These are phyloP conservation scores for Caiman crocodilus DNA, from an alignment of 2,797 vertebrate species.

Conservation along the genomic window DNA sequence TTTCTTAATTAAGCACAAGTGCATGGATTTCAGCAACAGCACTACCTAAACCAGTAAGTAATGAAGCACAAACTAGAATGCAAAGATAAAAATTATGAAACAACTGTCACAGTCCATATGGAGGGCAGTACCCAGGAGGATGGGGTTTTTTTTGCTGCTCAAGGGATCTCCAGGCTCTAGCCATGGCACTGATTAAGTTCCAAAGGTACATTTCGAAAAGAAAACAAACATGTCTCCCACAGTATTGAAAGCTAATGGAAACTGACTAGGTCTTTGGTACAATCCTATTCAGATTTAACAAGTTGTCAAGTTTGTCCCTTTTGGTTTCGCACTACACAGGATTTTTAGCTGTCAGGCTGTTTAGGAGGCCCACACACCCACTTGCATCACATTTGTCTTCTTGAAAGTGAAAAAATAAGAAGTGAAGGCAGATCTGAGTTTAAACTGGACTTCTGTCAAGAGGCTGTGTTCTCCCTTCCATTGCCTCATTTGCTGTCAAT, in stretches of 20 bases:
- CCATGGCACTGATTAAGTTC: not conserved
- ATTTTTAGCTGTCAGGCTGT: not conserved
- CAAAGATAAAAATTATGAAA: not conserved
- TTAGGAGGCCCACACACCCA: not conserved
- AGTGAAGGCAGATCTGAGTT: not conserved
- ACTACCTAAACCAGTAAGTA: not conserved
- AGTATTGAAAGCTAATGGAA: not conserved
- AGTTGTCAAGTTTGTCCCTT: not conserved
- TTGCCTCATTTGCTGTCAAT: not conserved
- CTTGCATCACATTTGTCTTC: not conserved
- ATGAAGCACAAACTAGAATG: not conserved
- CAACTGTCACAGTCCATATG: not conserved
- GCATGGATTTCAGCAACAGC: not conserved
- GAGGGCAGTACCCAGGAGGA: not conserved
- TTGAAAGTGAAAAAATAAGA: not conserved
- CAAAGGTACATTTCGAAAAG: not conserved
- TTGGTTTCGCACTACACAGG: not conserved
- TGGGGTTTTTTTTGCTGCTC: not conserved
- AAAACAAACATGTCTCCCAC: not conserved
- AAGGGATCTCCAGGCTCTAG: not conserved
- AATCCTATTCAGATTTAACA: not conserved
- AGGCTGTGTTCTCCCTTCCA: not conserved
- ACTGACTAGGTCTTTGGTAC: not conserved
- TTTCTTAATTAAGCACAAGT: not conserved
- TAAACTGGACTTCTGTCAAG: not conserved